These are phyloP conservation scores for Atopsyche davidsoni DNA, from an alignment of 1,140 invertebrate genomes.

Conservation along the genomic window DNA sequence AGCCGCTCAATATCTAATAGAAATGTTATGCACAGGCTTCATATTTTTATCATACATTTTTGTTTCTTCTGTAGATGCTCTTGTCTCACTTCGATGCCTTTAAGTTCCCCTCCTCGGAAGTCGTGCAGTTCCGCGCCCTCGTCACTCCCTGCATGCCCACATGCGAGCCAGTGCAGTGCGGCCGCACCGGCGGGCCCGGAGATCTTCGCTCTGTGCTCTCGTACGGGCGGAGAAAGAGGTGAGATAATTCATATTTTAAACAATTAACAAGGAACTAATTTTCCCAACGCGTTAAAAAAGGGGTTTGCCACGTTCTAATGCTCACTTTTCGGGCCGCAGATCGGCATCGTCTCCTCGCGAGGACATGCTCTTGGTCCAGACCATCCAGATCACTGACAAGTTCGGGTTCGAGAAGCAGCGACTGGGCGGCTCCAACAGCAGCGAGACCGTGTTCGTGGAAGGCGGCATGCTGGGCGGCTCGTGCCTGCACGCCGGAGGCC, in stretches of 20 bases:
- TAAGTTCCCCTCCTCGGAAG: conserved; percentile 91
- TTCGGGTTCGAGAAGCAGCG: conserved; percentile 72
- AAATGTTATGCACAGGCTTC: background rate
- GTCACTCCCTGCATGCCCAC: conserved; percentile 89
- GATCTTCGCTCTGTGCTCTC: conserved; percentile 75
- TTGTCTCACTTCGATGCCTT: conserved; percentile 93
- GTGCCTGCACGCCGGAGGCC: conserved; percentile 72
- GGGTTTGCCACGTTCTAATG: too few species aligned
- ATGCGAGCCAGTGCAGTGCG: conserved; percentile 85
- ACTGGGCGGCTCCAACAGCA: conserved; percentile 31
- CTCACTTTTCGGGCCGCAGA: conserved; percentile 15
- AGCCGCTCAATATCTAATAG: background rate
- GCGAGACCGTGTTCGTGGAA: conserved; percentile 55
- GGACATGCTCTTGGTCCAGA: conserved; percentile 80
- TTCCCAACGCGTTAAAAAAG: too few species aligned
- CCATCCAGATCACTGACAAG: conserved; percentile 88
- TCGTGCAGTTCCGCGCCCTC: conserved; percentile 88
- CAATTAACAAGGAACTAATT: too few species aligned
- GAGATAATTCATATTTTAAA: conserved; percentile 25
- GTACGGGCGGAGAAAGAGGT: conserved; percentile 68
- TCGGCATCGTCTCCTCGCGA: conserved; percentile 54
- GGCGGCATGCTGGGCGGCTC: conserved; percentile 49
- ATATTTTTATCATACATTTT: background rate
- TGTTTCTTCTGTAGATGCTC: conserved; percentile 58
- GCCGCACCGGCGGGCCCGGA: conserved; percentile 70